Conservation (phyloP, 2,888 invertebrate genomes). For the Lepas anatifera region DNA sequence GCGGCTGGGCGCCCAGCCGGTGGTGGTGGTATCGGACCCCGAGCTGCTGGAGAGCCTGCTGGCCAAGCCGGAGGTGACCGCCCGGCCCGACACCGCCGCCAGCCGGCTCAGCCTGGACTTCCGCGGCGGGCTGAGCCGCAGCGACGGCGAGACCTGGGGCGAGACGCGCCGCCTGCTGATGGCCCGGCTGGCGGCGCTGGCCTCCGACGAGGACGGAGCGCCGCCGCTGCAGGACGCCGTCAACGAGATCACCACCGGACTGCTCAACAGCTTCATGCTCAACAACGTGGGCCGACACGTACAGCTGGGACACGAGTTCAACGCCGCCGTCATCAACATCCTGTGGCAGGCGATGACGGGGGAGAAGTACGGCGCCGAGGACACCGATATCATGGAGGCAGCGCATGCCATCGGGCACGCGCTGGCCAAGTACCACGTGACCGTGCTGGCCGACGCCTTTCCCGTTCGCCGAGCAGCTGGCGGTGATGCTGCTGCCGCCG, state of each 20-base stretch:
- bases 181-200: neutral
- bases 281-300: neutral
- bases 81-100: neutral
- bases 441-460: slow-evolving; percentile 12
- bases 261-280: neutral
- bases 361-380: neutral
- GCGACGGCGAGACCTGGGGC: slow-evolving; percentile 12
- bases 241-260: neutral
- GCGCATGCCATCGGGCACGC: neutral
- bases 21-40: slow-evolving; percentile 23
- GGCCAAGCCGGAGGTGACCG: neutral
- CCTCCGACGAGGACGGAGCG: neutral
- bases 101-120: slow-evolving; percentile 3
- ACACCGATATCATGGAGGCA: neutral
- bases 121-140: neutral
- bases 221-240: slow-evolving; percentile 10
- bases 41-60: slow-evolving; percentile 23
- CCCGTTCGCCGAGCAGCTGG: slow-evolving; percentile 6
- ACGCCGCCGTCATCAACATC: slow-evolving; percentile 12
- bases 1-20: slow-evolving; percentile 19
- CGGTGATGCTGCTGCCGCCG: slow-evolving; percentile 4
- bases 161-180: slow-evolving; percentile 1
- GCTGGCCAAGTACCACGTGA: neutral
- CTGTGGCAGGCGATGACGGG: slow-evolving; percentile 14
- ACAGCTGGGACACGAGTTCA: slow-evolving; percentile 13